Conservation (phyloP, 2,888 invertebrate species). For the Clitarchus hookeri region DNA sequence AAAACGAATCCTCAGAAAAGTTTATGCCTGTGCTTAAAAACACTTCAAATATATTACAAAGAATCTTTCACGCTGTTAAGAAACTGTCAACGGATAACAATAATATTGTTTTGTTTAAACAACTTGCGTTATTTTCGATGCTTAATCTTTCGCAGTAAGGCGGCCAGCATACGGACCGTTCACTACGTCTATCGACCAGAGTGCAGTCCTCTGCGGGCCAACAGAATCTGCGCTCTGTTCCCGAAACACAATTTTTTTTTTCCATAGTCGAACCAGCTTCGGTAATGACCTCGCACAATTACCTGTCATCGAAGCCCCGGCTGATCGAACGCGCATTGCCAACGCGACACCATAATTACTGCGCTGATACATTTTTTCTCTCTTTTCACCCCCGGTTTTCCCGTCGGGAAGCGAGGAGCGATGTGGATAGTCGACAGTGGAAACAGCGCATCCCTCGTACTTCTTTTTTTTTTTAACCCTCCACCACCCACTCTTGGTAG, state of each 20-base stretch:
- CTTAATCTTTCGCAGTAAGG: too few relatives aligned
- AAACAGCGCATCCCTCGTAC: neutral
- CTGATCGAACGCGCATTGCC: neutral
- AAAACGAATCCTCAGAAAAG: too few relatives aligned
- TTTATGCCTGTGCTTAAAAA: too few relatives aligned
- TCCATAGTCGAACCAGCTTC: neutral
- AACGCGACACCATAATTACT: neutral
- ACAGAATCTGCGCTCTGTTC: neutral
- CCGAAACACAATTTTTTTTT: neutral
- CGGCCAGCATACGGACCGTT: too few relatives aligned
- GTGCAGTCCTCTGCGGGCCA: neutral
- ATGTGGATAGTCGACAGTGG: neutral
- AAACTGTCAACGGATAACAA: too few relatives aligned
- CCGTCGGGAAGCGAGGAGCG: neutral
- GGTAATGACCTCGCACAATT: constrained; percentile 7
- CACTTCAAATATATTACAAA: too few relatives aligned
- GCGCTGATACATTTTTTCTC: neutral
- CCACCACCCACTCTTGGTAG: too few relatives aligned
- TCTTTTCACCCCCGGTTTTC: neutral
- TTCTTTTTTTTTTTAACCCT: too few relatives aligned
- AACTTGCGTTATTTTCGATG: too few relatives aligned
- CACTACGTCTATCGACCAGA: neutral
- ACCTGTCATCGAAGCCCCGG: constrained; percentile 7
- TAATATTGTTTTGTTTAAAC: too few relatives aligned
- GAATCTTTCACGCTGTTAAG: too few relatives aligned